A percentile compares a stretch with the other conserved stretches of the same genome.
Conservation (phyloP, 2,113 vertebrate genomes). For the Syngnathoides biaculeatus region DNA sequence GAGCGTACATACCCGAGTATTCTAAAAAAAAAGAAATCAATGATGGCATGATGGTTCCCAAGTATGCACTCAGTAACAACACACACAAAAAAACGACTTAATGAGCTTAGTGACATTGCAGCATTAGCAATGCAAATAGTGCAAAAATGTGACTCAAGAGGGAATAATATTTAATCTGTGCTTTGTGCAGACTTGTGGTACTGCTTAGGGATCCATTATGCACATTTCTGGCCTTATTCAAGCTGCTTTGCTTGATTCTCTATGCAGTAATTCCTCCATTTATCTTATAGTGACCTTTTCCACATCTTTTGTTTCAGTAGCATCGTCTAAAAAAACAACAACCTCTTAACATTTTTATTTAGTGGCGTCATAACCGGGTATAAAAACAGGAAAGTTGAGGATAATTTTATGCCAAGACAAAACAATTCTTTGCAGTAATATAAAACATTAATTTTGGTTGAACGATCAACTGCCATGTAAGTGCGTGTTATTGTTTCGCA, state of each 20-base stretch:
- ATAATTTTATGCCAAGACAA: background rate
- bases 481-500: background rate
- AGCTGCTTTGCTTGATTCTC: background rate
- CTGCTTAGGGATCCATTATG: background rate
- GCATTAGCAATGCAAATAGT: conserved; percentile 31
- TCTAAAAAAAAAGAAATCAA: conserved; percentile 30
- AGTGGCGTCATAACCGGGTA: background rate
- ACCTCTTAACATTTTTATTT: background rate
- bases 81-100: conserved; percentile 1
- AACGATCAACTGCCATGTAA: background rate
- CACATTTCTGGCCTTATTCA: background rate
- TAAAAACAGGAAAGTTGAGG: background rate
- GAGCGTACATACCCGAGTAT: conserved; percentile 39
- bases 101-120: conserved; percentile 27
- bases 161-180: background rate
- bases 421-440: background rate
- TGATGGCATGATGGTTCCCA: conserved; percentile 19
- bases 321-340: background rate
- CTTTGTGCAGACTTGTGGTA: background rate
- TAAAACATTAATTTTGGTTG: background rate
- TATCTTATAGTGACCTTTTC: background rate
- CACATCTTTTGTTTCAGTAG: background rate
- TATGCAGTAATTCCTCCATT: background rate
- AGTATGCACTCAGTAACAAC: conserved; percentile 9
- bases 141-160: conserved; percentile 15